Evolutionary conservation across 2,797 vertebrate genomes (phyloP).

Genomic region (Zenarchopterus dispar): DNA sequence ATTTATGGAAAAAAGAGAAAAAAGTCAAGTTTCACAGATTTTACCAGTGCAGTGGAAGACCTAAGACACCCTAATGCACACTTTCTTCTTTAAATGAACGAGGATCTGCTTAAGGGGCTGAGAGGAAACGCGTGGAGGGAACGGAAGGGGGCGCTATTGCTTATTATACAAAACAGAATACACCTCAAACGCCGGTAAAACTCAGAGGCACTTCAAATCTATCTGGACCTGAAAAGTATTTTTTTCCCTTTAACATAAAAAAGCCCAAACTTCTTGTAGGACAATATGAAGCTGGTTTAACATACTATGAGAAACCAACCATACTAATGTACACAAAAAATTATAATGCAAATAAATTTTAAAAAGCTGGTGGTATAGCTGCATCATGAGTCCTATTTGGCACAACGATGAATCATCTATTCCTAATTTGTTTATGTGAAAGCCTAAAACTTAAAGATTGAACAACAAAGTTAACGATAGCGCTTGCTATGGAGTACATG

Average conservation of each 20-base stretch:
- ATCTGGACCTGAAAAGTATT: background rate
- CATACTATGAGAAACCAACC: background rate
- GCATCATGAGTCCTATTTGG: conserved; percentile 13
- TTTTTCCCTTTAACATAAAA: background rate
- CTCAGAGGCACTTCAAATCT: conserved; percentile 6
- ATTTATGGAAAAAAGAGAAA: too few species aligned
- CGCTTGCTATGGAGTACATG: background rate
- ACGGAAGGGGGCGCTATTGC: conserved; percentile 70
- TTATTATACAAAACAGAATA: conserved; percentile 22
- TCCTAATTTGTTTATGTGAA: background rate
- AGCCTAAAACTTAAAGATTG: conserved; percentile 4
- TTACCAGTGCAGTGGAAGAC: too few species aligned
- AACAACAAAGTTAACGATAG: background rate
- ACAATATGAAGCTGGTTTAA: conserved; percentile 1
- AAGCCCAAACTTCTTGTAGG: background rate
- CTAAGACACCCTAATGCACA: background rate
- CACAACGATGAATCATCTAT: conserved; percentile 17
- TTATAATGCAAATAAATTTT: conserved; percentile 43
- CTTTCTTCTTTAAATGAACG: background rate
- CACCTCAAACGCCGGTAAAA: background rate
- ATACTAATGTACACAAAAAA: conserved; percentile 14
- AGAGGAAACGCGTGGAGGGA: background rate
- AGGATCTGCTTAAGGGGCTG: background rate
- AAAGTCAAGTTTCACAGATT: too few species aligned
- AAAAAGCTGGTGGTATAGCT: conserved; percentile 18